Evolutionary conservation across 2,888 invertebrate species (phyloP).

Genomic region (Trilocha varians): DNA sequence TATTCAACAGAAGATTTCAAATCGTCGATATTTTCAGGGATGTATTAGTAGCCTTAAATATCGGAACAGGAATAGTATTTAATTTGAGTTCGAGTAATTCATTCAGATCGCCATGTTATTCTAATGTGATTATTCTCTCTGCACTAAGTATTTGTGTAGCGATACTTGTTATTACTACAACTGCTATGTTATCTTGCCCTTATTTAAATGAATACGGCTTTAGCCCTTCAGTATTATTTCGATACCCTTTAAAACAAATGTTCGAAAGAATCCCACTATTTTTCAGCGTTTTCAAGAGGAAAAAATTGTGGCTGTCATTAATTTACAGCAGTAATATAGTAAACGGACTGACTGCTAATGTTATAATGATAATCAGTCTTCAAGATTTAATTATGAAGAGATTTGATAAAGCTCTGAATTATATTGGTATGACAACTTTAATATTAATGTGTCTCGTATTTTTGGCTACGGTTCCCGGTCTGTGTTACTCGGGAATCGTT

Average conservation of each 20-base stretch:
- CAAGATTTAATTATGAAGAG: constrained; percentile 30
- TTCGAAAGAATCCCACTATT: constrained; percentile 48
- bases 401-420: constrained; percentile 22
- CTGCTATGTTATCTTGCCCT: constrained; percentile 47
- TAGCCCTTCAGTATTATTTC: constrained; percentile 20
- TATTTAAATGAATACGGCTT: constrained; percentile 33
- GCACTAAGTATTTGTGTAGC: constrained; percentile 24
- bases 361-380: constrained; percentile 30
- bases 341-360: constrained; percentile 27
- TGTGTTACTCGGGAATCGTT: constrained; percentile 29
- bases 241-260: constrained; percentile 23
- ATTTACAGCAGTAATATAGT: constrained; percentile 30
- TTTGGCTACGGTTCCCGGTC: constrained; percentile 35
- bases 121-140: constrained; percentile 38
- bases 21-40: constrained; percentile 27
- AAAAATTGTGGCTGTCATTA: constrained; percentile 33
- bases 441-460: constrained; percentile 24
- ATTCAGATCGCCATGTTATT: constrained; percentile 49
- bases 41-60: constrained; percentile 29
- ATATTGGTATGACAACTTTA: constrained; percentile 34
- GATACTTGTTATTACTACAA: constrained; percentile 27
- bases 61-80: constrained; percentile 43
- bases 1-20: constrained; percentile 24
- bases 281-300: constrained; percentile 31
- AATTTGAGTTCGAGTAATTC: constrained; percentile 35